Percentiles rank a stretch among this genome's conserved stretches.
These are phyloP conservation scores for Yponomeuta sedellus DNA, from an alignment of 2,888 invertebrate genomes.

Conservation along the genomic window DNA sequence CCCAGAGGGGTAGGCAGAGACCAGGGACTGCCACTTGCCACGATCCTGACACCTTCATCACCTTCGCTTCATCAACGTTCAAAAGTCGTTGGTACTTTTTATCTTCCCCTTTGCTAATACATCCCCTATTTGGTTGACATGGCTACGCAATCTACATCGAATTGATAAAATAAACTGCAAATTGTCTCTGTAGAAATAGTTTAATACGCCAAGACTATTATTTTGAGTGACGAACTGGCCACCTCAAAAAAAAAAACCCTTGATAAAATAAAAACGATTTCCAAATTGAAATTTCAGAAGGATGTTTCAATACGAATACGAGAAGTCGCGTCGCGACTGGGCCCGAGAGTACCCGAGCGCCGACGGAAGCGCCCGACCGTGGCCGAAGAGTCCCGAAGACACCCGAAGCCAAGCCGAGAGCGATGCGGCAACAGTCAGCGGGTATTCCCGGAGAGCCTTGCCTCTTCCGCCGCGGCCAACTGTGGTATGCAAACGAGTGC, in stretches of 20 bases:
- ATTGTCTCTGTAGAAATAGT: too few relatives aligned
- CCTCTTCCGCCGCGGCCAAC: constrained; percentile 55
- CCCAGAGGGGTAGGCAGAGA: too few relatives aligned
- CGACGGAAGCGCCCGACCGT: constrained; percentile 17
- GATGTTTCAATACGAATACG: constrained; percentile 67
- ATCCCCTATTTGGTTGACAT: too few relatives aligned
- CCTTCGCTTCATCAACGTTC: too few relatives aligned
- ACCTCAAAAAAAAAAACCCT: background rate
- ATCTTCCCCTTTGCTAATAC: too few relatives aligned
- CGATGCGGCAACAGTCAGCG: constrained; percentile 26
- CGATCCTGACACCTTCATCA: too few relatives aligned
- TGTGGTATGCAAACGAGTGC: constrained; percentile 36
- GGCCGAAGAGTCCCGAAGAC: constrained; percentile 25
- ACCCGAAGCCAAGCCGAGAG: constrained; percentile 24
- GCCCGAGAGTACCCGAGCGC: constrained; percentile 28
- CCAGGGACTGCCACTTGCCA: too few relatives aligned
- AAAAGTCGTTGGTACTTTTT: too few relatives aligned
- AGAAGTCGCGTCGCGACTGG: constrained; percentile 50
- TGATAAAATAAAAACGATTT: background rate
- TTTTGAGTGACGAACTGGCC: too few relatives aligned
- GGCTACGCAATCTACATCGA: too few relatives aligned
- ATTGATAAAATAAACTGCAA: too few relatives aligned
- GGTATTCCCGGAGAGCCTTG: constrained; percentile 24
- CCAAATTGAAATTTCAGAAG: background rate
- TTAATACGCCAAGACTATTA: too few relatives aligned